These are phyloP conservation scores for Bolborhynchus lineola DNA, from an alignment of 2,113 vertebrate species.

Conservation along the genomic window DNA sequence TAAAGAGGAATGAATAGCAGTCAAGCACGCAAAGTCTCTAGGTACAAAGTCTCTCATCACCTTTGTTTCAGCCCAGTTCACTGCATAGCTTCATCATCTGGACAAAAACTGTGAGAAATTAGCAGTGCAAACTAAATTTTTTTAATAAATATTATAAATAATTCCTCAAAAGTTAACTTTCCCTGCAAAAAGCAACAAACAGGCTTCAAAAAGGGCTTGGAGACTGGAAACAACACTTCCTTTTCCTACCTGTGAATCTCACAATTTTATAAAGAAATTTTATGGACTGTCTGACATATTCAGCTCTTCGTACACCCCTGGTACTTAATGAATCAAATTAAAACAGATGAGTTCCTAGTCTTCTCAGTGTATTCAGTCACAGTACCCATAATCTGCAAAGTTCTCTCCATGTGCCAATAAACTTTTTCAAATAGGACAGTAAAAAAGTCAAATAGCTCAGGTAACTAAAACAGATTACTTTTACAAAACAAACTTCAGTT, in stretches of 20 bases:
- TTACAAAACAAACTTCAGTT: neutral
- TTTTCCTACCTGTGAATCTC: neutral
- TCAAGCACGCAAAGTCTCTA: neutral
- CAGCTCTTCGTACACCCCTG: neutral
- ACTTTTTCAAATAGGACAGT: neutral
- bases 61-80: neutral
- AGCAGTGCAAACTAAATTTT: neutral
- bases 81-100: neutral
- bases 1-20: slow-evolving; percentile 25
- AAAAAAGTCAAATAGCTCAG: neutral
- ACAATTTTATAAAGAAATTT: neutral
- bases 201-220: neutral
- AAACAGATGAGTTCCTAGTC: neutral
- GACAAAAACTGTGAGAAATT: neutral
- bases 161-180: neutral
- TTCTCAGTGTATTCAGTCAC: neutral
- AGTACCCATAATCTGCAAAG: neutral
- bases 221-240: neutral
- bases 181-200: neutral
- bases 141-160: neutral
- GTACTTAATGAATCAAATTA: neutral
- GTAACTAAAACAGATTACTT: neutral
- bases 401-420: neutral
- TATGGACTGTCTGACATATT: neutral
- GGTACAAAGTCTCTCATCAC: neutral